Percentiles rank a stretch among this genome's conserved stretches.
phyloP scores from a whole-genome alignment of 1,140 invertebrate species.

The Aphelenchoides besseyi region DNA sequence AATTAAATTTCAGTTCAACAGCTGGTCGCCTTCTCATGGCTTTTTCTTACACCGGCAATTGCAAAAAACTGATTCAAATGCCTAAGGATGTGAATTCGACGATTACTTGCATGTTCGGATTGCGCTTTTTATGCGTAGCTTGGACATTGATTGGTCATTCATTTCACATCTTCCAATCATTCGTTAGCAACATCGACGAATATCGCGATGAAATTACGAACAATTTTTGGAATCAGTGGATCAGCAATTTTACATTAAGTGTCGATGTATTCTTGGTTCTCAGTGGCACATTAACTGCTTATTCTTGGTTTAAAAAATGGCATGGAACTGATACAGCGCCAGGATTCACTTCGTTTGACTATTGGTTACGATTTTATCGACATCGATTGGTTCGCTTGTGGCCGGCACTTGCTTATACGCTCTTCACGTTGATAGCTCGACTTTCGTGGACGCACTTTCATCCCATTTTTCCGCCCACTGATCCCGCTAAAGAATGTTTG shows the following conservation, averaged over 20 bases:
- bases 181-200: constrained; percentile 46
- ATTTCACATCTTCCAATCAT: constrained; percentile 47
- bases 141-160: constrained; percentile 50
- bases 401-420: constrained; percentile 46
- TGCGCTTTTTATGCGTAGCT: constrained; percentile 45
- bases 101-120: constrained; percentile 47
- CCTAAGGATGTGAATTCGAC: constrained; percentile 47
- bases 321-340: constrained; percentile 42
- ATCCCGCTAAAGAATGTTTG: constrained; percentile 45
- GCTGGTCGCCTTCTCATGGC: constrained; percentile 36
- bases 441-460: constrained; percentile 48
- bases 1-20: constrained; percentile 38
- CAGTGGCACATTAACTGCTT: constrained; percentile 44
- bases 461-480: constrained; percentile 51
- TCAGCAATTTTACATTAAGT: constrained; percentile 47
- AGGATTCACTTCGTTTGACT: constrained; percentile 43
- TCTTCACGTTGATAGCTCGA: constrained; percentile 42
- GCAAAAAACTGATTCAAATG: constrained; percentile 37
- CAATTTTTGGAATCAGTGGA: constrained; percentile 51
- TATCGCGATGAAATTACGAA: constrained; percentile 42
- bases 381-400: constrained; percentile 45
- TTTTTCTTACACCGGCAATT: constrained; percentile 41
- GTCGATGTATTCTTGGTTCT: constrained; percentile 42
- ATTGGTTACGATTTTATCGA: constrained; percentile 48
- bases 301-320: constrained; percentile 50